A percentile compares a stretch with the other conserved stretches of the same genome.
Evolutionary conservation across 1,140 invertebrate genomes (phyloP).

Genomic region (Drosophila rhopaloa): DNA sequence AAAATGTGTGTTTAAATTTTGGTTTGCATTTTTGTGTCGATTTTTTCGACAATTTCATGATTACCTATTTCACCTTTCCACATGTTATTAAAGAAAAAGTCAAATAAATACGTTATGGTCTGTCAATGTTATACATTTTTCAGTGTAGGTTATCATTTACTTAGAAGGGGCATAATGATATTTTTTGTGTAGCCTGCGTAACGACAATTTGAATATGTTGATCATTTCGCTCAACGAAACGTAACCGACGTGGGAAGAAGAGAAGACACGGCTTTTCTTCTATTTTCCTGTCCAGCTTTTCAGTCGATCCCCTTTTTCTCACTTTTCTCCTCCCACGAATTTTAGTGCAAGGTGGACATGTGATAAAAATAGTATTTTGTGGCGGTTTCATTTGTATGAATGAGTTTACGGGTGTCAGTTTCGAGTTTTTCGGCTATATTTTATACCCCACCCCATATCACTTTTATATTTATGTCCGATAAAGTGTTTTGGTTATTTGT

Average conservation of each 20-base stretch:
- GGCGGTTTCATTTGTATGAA: slow-evolving; percentile 57
- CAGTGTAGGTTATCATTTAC: neutral
- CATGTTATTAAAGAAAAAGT: too few species aligned
- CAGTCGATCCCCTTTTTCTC: slow-evolving; percentile 25
- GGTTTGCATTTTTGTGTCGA: too few species aligned
- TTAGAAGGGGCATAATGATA: neutral
- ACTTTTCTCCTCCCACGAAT: slow-evolving; percentile 12
- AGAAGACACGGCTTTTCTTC: slow-evolving; percentile 34
- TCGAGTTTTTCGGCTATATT: slow-evolving; percentile 11
- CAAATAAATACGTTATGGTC: too few species aligned
- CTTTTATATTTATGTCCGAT: slow-evolving; percentile 32
- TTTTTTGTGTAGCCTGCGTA: slow-evolving; percentile 10
- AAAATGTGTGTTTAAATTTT: too few species aligned
- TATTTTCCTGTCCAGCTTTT: slow-evolving; percentile 58
- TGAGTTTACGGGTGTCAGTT: slow-evolving; percentile 42
- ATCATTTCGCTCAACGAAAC: slow-evolving; percentile 75
- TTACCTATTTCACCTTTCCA: too few species aligned
- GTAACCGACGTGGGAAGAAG: slow-evolving; percentile 79
- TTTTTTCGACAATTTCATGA: too few species aligned
- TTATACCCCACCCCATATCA: slow-evolving; percentile 1
- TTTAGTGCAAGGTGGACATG: slow-evolving; percentile 46
- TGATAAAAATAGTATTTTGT: slow-evolving; percentile 71
- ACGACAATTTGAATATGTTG: slow-evolving; percentile 68
- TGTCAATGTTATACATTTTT: too few species aligned
- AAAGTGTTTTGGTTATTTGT: slow-evolving; percentile 50